Evolutionary conservation across 2,113 vertebrate species (phyloP).

Genomic region (Halcyon malimbica): DNA sequence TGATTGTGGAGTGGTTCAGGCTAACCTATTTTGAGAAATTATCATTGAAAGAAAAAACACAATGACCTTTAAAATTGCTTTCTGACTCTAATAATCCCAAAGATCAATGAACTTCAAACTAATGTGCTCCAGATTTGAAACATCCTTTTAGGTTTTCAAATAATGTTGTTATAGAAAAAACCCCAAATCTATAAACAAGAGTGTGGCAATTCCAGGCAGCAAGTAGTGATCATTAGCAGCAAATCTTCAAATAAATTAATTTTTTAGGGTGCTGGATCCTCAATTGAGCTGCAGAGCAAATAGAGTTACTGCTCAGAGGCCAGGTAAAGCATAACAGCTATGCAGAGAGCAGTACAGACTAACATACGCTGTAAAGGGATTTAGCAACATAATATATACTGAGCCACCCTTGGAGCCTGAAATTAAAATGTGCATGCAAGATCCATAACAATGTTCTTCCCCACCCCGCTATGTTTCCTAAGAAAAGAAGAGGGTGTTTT

Average conservation of each 20-base stretch:
- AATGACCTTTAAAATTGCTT: neutral
- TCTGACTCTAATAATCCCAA: neutral
- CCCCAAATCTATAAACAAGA: neutral
- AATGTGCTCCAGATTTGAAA: neutral
- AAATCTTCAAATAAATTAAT: neutral
- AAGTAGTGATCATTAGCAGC: neutral
- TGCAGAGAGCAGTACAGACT: neutral
- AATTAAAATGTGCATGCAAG: neutral
- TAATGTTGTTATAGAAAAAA: neutral
- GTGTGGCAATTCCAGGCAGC: neutral
- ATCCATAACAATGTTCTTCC: neutral
- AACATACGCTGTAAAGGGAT: neutral
- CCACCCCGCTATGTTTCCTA: accelerated
- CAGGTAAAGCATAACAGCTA: neutral
- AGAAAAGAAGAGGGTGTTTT: neutral
- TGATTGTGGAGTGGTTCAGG: neutral
- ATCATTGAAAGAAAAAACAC: neutral
- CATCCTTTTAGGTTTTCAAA: neutral
- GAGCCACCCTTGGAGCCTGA: neutral
- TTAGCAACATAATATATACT: neutral
- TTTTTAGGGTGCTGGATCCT: neutral
- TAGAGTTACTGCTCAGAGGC: neutral
- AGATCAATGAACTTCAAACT: neutral
- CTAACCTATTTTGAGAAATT: neutral
- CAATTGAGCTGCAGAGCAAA: neutral